Percentiles rank a stretch among this genome's conserved stretches.
These are phyloP conservation scores for Clarias magur DNA, from an alignment of 2,113 vertebrate species.

Conservation along the genomic window DNA sequence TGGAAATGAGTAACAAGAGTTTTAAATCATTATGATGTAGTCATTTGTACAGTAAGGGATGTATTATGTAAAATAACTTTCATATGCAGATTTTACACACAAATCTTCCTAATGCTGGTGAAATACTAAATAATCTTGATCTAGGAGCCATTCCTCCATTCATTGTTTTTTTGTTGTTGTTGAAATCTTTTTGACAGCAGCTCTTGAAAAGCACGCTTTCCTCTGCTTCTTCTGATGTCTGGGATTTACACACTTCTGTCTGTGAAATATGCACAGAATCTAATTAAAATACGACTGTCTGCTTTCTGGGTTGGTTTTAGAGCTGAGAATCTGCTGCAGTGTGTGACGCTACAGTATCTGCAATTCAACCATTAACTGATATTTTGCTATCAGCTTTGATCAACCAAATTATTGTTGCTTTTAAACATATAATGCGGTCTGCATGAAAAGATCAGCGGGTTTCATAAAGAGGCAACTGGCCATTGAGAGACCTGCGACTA, in stretches of 20 bases:
- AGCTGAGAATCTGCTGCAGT: conserved; percentile 45
- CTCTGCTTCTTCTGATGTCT: conserved; percentile 20
- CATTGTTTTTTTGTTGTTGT: background rate
- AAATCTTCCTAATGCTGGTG: background rate
- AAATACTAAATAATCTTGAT: conserved; percentile 7
- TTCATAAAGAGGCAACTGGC: background rate
- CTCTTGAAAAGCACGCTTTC: conserved; percentile 21
- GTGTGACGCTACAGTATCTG: conserved; percentile 26
- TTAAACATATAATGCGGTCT: conserved; percentile 8
- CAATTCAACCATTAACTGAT: conserved; percentile 11
- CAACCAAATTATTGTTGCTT: background rate
- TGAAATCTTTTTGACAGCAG: conserved; percentile 8
- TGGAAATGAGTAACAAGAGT: background rate
- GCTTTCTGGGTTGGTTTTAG: conserved; percentile 33
- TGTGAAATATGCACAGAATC: conserved; percentile 49
- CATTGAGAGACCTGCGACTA: background rate
- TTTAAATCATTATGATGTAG: background rate
- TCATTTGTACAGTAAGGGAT: background rate
- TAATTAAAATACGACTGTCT: conserved; percentile 47
- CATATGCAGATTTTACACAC: conserved; percentile 3
- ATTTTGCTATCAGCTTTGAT: conserved; percentile 10
- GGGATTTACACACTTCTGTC: conserved; percentile 38
- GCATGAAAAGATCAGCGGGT: background rate
- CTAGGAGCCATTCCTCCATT: conserved; percentile 3
- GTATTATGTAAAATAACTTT: background rate